Conservation (phyloP, 2,113 vertebrate species). For the Speoplatyrhinus poulsoni region DNA sequence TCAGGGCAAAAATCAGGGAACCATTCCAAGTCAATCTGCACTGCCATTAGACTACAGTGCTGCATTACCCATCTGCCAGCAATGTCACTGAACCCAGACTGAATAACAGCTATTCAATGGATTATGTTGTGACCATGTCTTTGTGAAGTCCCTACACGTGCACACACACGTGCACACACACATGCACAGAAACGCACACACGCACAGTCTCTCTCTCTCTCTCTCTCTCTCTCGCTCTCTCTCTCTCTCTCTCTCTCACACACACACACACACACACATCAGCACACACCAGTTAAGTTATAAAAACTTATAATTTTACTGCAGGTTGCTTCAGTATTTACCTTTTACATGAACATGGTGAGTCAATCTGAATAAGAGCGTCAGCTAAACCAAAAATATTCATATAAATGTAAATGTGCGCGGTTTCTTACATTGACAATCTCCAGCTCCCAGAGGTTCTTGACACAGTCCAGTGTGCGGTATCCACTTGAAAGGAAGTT, state of each 20-base stretch:
- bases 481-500: slow-evolving; percentile 96
- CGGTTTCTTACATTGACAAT: slow-evolving; percentile 88
- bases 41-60: background rate
- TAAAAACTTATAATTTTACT: too few species aligned
- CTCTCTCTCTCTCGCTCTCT: background rate
- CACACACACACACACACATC: background rate
- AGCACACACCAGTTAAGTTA: background rate
- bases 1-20: background rate
- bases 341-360: background rate
- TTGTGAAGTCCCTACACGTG: background rate
- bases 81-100: background rate
- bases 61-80: background rate
- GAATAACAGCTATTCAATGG: background rate
- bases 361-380: background rate
- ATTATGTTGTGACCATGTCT: background rate
- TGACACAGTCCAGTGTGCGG: slow-evolving; percentile 93
- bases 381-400: background rate
- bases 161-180: background rate
- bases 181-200: background rate
- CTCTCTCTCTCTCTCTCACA: too few species aligned
- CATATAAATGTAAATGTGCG: background rate
- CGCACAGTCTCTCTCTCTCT: background rate
- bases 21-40: background rate
- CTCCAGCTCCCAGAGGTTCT: slow-evolving; percentile 98
- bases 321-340: too few species aligned